A percentile compares a stretch with the other conserved stretches of the same genome.
phyloP scores from a whole-genome alignment of 2,113 vertebrate genomes.

The Megaleporinus macrocephalus region DNA sequence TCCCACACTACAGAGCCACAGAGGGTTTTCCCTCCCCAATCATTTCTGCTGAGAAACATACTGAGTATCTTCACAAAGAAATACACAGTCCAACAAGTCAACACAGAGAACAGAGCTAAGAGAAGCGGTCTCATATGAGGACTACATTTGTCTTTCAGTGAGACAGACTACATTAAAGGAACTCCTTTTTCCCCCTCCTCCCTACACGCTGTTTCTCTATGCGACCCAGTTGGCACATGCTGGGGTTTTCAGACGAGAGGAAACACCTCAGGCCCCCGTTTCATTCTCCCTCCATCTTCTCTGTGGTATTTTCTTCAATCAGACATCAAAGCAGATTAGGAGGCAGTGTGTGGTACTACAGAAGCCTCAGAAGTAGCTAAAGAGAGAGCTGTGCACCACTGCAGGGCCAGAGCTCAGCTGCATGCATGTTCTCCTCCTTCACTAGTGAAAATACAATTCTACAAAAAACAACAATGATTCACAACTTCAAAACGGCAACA shows the following conservation, averaged over 20 bases:
- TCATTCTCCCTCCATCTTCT: background rate
- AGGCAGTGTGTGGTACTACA: background rate
- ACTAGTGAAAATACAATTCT: background rate
- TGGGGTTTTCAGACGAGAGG: background rate
- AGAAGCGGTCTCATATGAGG: background rate
- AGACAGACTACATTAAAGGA: background rate
- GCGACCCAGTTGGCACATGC: background rate
- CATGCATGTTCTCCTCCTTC: background rate
- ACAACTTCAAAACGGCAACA: background rate
- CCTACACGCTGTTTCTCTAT: background rate
- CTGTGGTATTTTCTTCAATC: background rate
- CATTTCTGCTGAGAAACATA: no score
- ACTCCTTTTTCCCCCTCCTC: background rate
- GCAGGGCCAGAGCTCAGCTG: background rate
- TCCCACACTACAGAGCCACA: background rate
- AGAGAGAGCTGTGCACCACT: background rate
- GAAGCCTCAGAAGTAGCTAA: background rate
- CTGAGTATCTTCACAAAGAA: no score
- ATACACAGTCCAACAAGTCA: no score
- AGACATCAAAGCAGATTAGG: slow-evolving; percentile 12
- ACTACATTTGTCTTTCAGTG: background rate
- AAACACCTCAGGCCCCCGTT: background rate
- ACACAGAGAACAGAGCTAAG: background rate
- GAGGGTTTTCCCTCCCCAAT: background rate
- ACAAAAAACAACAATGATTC: background rate